Evolutionary conservation across 2,113 vertebrate species (phyloP), one percentile per base, ranked within the genome.

Genomic region (Miniopterus natalensis): DNA sequence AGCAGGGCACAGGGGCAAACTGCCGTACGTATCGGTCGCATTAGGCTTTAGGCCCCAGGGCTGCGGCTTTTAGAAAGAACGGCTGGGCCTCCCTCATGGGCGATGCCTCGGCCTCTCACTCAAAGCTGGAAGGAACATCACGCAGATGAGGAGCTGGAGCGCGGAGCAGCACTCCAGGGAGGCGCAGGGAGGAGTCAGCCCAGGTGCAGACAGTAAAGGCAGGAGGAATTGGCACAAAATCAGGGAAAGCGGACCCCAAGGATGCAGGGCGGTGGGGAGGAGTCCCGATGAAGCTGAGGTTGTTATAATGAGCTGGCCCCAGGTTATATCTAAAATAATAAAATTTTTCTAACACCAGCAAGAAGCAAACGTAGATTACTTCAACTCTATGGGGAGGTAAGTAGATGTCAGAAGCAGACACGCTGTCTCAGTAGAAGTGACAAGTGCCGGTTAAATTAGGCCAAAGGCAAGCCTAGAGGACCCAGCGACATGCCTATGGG

Each of bases 181-280:
- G 0, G 13, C 0, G 27, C 21, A 45, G 2, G 2, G 25, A 27
- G 59, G 8, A 31, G 12, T 13, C 18, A 57, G 49, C 13, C 13
- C 8, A 40, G 18, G 36, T 5, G 0, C 3, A 2, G 45, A 29
- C 51, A n/a, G 11, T 0, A 8, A 36, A 2, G 49, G 49, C 8
- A 4, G 12, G 31, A 47, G n/a, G 25, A 42, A 10, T 0, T 27
- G 59, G 20, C 15, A 12, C 1, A 4, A 1, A 17, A 14, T 29
- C 7, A 25, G 0, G 6, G 27, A 75, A 20, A 74, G 49, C 7
- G 17, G 31, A 14, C 15, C 36, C 18, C 3, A 20, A 25, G 42
- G 36, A 13, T 0, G 1, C 25, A 29, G 2, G 15, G 1, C 1
- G 3, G 15, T 0, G 17, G 61, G 53, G 9, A 7, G 10, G 25